These are phyloP conservation scores for Vanacampus margaritifer DNA, from an alignment of 2,113 vertebrate species.

Conservation along the genomic window DNA sequence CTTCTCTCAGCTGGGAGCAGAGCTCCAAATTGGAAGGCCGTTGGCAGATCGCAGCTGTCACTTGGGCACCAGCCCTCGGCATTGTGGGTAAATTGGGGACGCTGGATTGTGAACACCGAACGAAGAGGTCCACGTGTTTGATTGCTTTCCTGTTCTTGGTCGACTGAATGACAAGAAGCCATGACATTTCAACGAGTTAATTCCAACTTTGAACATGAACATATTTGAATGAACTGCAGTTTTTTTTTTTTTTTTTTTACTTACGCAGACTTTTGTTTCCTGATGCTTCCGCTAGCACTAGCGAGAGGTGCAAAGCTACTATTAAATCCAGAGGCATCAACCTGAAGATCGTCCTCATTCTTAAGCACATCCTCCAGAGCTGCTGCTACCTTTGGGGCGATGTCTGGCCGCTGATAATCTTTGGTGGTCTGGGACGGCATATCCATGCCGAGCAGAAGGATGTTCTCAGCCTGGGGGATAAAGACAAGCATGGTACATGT, in stretches of 20 bases:
- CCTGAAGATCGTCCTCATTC: conserved; percentile 93
- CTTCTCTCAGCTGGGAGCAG: conserved; percentile 1
- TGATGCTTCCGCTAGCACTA: conserved; percentile 63
- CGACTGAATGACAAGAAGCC: conserved; percentile 62
- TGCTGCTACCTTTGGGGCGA: conserved; percentile 89
- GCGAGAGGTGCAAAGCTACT: conserved; percentile 46
- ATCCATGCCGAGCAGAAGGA: conserved; percentile 86
- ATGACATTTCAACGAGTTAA: neutral
- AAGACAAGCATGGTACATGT: neutral
- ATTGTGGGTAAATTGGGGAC: conserved; percentile 86
- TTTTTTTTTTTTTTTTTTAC: too few species aligned
- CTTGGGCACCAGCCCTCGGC: conserved; percentile 92
- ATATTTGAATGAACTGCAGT: neutral
- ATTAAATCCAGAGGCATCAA: conserved; percentile 87
- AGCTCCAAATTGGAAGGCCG: conserved; percentile 29
- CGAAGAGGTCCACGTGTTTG: conserved; percentile 72
- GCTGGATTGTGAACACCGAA: conserved; percentile 77
- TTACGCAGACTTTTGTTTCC: conserved; percentile 90
- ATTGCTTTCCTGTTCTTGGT: conserved; percentile 87
- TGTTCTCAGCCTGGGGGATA: conserved; percentile 85
- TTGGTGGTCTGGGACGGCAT: conserved; percentile 84
- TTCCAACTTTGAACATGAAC: neutral
- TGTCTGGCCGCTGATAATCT: conserved; percentile 88
- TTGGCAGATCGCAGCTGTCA: conserved; percentile 62
- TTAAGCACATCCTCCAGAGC: conserved; percentile 89